phyloP scores from a whole-genome alignment of 2,888 invertebrate species.

The Philhelius pedissequus region DNA sequence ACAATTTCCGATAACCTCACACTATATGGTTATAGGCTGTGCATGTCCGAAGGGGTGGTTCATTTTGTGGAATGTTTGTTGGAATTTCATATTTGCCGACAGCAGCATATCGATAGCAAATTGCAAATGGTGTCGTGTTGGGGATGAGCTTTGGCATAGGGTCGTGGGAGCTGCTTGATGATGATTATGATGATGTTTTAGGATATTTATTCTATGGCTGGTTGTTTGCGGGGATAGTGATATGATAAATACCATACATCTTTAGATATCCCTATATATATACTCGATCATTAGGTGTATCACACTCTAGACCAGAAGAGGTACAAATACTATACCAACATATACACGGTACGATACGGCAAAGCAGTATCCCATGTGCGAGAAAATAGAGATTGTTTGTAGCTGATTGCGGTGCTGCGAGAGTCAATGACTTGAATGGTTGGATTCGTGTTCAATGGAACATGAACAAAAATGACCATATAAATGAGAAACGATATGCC shows the following conservation, averaged over 20 bases:
- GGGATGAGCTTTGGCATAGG: neutral
- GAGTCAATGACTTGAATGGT: constrained; percentile 67
- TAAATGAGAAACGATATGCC: neutral
- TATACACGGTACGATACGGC: neutral
- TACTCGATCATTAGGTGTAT: neutral
- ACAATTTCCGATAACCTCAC: constrained; percentile 45
- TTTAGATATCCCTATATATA: neutral
- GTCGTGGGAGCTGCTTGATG: constrained; percentile 6
- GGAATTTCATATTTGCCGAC: constrained; percentile 65
- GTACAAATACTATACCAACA: neutral
- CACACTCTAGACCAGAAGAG: neutral
- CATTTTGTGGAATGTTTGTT: constrained; percentile 49
- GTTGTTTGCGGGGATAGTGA: neutral
- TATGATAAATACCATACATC: neutral
- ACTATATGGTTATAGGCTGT: neutral
- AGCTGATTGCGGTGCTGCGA: constrained; percentile 63
- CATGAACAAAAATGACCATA: constrained; percentile 43
- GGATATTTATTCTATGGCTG: constrained; percentile 52
- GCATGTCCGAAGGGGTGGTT: neutral
- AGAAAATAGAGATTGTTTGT: constrained; percentile 51
- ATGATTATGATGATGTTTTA: constrained; percentile 65
- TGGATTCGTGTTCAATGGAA: constrained; percentile 63
- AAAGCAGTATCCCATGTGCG: neutral
- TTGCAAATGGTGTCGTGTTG: constrained; percentile 58
- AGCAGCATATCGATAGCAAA: constrained; percentile 61